These are phyloP conservation scores for Rugalucina vietnamica DNA, from an alignment of 2,888 invertebrate species.

Conservation along the genomic window DNA sequence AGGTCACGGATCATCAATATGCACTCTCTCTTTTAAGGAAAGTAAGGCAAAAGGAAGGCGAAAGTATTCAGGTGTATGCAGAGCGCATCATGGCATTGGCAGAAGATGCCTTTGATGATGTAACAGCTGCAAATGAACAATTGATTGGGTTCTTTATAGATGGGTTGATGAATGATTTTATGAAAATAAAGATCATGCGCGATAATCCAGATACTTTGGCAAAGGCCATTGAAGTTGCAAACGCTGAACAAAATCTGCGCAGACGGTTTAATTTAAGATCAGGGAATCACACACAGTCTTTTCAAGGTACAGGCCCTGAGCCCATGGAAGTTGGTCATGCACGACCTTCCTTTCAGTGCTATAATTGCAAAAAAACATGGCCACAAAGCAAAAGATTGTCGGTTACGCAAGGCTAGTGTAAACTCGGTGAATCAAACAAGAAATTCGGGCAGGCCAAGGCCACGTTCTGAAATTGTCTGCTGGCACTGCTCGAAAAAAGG, in stretches of 20 bases:
- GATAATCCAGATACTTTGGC: constrained; percentile 21
- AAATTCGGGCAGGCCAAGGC: neutral
- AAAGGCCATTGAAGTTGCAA: constrained; percentile 9
- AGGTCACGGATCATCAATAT: constrained; percentile 42
- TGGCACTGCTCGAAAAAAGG: constrained; percentile 3
- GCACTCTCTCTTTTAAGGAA: constrained; percentile 39
- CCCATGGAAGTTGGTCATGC: constrained; percentile 44
- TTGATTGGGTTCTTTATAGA: constrained; percentile 39
- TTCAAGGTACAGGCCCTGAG: neutral
- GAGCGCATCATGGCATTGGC: constrained; percentile 30
- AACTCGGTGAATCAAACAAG: neutral
- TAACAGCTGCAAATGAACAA: neutral
- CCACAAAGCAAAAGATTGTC: constrained; percentile 18
- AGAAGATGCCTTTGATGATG: constrained; percentile 41
- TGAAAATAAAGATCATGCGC: constrained; percentile 44
- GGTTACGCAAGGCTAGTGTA: neutral
- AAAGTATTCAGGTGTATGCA: constrained; percentile 41
- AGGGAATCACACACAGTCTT: neutral
- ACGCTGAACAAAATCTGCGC: constrained; percentile 32
- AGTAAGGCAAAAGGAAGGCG: constrained; percentile 27
- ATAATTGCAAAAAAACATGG: neutral
- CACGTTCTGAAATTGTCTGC: neutral
- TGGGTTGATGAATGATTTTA: constrained; percentile 17
- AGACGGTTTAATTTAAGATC: constrained; percentile 38
- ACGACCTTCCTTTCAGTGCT: neutral